phyloP scores from a whole-genome alignment of 1,140 invertebrate genomes.

The Lasioglossum baleicum region DNA sequence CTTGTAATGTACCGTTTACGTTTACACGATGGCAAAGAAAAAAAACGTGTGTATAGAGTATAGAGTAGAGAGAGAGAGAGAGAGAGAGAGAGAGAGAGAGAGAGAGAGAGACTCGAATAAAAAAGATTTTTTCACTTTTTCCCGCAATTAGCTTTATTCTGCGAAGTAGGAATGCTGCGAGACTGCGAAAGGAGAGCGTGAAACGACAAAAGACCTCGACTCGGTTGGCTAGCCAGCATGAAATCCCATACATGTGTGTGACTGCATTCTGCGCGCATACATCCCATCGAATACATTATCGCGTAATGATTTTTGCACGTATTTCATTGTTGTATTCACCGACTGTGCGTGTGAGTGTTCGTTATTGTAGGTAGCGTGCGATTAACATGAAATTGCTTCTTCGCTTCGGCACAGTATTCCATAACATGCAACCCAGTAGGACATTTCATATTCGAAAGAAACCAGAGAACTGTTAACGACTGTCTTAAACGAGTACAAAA shows the following conservation, averaged over 20 bases:
- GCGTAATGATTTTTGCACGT: slow-evolving; percentile 17
- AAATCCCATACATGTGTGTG: slow-evolving; percentile 42
- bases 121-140: slow-evolving; percentile 24
- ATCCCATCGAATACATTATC: slow-evolving; percentile 17
- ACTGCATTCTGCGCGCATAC: slow-evolving; percentile 22
- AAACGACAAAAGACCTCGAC: slow-evolving; percentile 74
- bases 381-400: background rate
- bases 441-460: too few relatives aligned
- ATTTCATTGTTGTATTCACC: background rate
- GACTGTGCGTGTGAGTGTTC: background rate
- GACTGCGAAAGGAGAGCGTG: slow-evolving; percentile 56
- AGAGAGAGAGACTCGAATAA: slow-evolving; percentile 1
- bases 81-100: background rate
- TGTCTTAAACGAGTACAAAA: too few relatives aligned
- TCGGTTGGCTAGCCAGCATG: slow-evolving; percentile 76
- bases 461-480: too few relatives aligned
- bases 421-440: background rate
- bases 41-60: too few relatives aligned
- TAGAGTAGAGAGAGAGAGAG: background rate
- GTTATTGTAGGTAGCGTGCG: background rate
- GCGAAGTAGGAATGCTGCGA: slow-evolving; percentile 32
- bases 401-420: background rate
- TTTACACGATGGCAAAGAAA: background rate
- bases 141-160: slow-evolving; percentile 40
- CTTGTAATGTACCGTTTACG: background rate